Evolutionary conservation across 2,888 invertebrate genomes (phyloP), one percentile per base, ranked within the genome.

Genomic region (Pandemis heparana): DNA sequence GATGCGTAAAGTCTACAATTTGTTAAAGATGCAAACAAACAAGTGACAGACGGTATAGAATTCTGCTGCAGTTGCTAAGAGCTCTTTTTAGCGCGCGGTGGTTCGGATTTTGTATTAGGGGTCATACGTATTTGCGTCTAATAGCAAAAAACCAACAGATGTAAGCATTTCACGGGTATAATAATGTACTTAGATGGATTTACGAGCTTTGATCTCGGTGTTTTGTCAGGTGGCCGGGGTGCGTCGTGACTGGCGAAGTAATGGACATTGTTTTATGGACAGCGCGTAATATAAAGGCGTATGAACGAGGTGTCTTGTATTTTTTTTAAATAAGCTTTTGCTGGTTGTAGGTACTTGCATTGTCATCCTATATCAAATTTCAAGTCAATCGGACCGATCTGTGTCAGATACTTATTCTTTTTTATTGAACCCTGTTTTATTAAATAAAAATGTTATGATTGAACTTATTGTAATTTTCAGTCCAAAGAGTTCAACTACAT

Each of bases 81-180:
- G 77, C 78, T 59, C 14, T 1, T 41, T 73, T 80, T 82, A 73
- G 75, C 77, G 83, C 83, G 89, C 89, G 89, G 23, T 32, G 85
- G 88, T 85, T 84, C 85, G 83, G 83, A 75, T 81, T 74, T 73
- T n/a, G 16, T 60, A 39, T 61, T 46, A 67, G 48, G 63, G 62
- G 67, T 70, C 46, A 89, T 90, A 90, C 87, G 89, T 92, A 92
- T 93, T 92, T 92, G 92, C 89, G 89, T 90, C 88, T 94, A 92
- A 93, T 93, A 90, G 89, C 87, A 92, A 89, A 93, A 88, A 93
- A 92, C 86, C 92, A 92, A 91, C 94, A 94, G 94, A 93, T 94
- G 94, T 86, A 93, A 86, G 84, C 91, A 92, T 94, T 94, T 94
- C 92, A 94, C 92, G 92, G 93, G 89, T 92, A 91, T 92, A 91